A percentile compares a stretch with the other conserved stretches of the same genome.
These are phyloP conservation scores for Alethe diademata DNA, from an alignment of 2,113 vertebrate species.

Conservation along the genomic window DNA sequence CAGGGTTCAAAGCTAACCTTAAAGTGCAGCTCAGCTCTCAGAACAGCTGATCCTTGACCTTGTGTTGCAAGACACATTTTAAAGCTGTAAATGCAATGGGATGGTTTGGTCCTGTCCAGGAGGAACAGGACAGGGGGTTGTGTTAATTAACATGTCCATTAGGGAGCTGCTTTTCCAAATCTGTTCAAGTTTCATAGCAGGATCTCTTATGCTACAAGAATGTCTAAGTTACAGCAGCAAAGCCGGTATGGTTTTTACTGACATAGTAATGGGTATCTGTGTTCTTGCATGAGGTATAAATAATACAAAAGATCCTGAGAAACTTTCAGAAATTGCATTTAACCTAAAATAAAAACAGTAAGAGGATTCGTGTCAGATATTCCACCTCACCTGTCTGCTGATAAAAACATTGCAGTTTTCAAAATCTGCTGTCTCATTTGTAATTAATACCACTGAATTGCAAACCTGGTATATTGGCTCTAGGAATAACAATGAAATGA, in stretches of 20 bases:
- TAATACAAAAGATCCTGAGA: background rate
- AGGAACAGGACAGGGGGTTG: background rate
- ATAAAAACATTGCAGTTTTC: background rate
- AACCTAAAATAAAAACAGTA: background rate
- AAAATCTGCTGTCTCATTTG: background rate
- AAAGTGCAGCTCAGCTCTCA: background rate
- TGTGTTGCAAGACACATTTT: background rate
- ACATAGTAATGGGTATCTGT: background rate
- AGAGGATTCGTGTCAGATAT: background rate
- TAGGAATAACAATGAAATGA: background rate
- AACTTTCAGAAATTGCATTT: background rate
- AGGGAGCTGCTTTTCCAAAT: background rate
- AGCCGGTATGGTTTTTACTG: background rate
- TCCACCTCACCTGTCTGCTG: background rate
- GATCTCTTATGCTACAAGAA: background rate
- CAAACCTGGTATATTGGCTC: background rate
- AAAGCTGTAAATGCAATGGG: background rate
- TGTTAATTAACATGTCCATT: background rate
- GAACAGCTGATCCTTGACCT: background rate
- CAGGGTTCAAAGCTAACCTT: background rate
- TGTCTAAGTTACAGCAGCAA: background rate
- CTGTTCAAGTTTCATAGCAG: background rate
- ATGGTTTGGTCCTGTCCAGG: background rate
- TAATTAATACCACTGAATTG: background rate
- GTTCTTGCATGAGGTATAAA: background rate